These are phyloP conservation scores for Lycaon pictus DNA, from an alignment of 2,113 vertebrate genomes.

Conservation along the genomic window DNA sequence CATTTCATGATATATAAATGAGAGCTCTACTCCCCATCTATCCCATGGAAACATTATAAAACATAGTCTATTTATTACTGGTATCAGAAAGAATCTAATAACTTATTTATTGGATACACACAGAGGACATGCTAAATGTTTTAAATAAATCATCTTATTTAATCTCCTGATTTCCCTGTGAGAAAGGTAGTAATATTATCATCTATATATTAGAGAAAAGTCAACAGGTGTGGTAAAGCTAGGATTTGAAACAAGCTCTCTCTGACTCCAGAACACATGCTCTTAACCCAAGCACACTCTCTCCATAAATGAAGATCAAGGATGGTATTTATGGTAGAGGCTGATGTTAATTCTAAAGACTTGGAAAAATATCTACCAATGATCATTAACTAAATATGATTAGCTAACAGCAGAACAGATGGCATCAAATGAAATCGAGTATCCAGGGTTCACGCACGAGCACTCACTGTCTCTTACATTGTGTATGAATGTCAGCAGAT, in stretches of 20 bases:
- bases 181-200: neutral
- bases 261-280: neutral
- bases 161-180: neutral
- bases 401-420: neutral
- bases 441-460: neutral
- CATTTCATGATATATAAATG: neutral
- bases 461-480: neutral
- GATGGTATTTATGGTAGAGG: neutral
- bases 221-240: neutral
- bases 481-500: slow-evolving; percentile 43
- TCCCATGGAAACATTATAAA: neutral
- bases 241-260: neutral
- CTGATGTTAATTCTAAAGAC: neutral
- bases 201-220: neutral
- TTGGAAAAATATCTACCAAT: neutral
- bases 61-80: neutral
- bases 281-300: neutral
- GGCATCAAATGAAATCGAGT: slow-evolving; percentile 32
- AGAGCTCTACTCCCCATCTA: neutral
- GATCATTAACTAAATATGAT: slow-evolving; percentile 52
- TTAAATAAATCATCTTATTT: neutral
- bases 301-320: neutral
- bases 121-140: neutral
- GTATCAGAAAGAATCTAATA: neutral
- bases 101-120: neutral